Evolutionary conservation across 2,113 vertebrate species (phyloP).

Genomic region (Piliocolobus tephrosceles): DNA sequence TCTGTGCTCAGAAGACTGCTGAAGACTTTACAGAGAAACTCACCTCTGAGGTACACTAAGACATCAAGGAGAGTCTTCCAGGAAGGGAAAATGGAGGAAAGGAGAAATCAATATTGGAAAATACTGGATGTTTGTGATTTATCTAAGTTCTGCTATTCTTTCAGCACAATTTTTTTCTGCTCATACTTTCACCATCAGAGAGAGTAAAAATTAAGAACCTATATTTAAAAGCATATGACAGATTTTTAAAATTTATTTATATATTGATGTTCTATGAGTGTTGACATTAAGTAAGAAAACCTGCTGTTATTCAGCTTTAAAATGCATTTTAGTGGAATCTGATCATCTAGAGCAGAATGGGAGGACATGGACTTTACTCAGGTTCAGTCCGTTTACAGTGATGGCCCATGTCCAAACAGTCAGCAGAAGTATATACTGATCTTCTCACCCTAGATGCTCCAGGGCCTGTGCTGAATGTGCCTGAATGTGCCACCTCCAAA

Average conservation of each 20-base stretch:
- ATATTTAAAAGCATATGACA: background rate
- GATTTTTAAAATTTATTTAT: background rate
- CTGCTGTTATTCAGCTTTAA: background rate
- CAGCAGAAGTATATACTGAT: background rate
- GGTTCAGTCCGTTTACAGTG: background rate
- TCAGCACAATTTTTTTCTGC: background rate
- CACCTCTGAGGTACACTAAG: background rate
- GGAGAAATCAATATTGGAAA: background rate
- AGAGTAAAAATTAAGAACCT: background rate
- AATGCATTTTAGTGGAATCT: background rate
- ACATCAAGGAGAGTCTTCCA: background rate
- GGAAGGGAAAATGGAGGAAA: background rate
- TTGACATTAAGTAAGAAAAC: background rate
- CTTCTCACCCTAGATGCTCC: background rate
- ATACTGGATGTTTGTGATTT: background rate
- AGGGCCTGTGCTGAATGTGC: background rate
- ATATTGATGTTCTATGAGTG: background rate
- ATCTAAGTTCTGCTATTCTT: background rate
- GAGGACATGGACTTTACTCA: background rate
- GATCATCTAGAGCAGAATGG: background rate
- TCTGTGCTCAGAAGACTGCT: background rate
- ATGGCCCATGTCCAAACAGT: background rate
- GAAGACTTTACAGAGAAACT: background rate
- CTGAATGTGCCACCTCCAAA: background rate
- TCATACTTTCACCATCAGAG: background rate